Percentiles rank a stretch among this genome's conserved stretches.
Evolutionary conservation across 2,113 vertebrate species (phyloP).

Genomic region (Chloropsis cyanopogon): DNA sequence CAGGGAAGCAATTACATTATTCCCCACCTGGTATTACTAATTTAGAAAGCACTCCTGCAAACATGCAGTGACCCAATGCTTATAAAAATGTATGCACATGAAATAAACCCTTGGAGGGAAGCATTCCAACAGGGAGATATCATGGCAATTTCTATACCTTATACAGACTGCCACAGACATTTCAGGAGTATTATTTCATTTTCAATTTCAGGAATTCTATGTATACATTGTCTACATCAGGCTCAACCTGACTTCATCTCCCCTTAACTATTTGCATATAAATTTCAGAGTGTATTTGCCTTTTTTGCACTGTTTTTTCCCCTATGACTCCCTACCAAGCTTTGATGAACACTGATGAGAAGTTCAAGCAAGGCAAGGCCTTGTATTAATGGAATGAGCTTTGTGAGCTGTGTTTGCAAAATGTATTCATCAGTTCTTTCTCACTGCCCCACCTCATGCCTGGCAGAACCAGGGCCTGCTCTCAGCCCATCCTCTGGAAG

Average conservation of each 20-base stretch:
- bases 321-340: neutral
- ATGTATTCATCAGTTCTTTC: neutral
- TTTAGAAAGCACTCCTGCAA: slow-evolving; percentile 8
- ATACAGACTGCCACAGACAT: neutral
- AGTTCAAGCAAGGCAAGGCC: neutral
- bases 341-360: neutral
- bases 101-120: neutral
- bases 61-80: neutral
- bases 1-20: neutral
- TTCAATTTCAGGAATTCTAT: neutral
- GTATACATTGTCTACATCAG: neutral
- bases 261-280: neutral
- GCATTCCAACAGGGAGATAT: neutral
- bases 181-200: neutral
- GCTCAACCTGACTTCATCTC: neutral
- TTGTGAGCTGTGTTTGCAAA: neutral
- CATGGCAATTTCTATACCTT: neutral
- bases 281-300: neutral
- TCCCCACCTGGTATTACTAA: slow-evolving; percentile 4
- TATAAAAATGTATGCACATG: neutral
- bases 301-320: neutral
- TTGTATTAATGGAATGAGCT: neutral
- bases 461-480: neutral
- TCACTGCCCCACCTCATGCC: neutral
- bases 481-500: neutral